Base-by-base conservation (phyloP, 2,797 vertebrate species). In the Coranthus polyacanthus region DNA sequence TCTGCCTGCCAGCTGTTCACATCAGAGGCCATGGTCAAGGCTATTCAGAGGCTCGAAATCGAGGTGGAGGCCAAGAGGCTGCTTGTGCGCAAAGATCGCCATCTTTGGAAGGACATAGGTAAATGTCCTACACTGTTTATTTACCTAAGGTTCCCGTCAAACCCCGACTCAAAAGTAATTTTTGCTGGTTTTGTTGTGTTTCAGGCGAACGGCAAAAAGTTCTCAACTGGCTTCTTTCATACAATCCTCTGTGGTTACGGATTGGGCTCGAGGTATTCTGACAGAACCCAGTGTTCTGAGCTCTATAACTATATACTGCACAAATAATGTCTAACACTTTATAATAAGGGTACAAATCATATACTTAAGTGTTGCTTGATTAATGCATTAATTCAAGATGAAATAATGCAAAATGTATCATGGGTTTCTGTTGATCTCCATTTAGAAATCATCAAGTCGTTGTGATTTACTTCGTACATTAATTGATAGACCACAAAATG, bases 71-170 rank as follows among this genome's bases (percentile, higher is more conserved):
- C 89, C 63, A 90, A 84, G 17, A 94, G 95, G 62, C 89, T 99
- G 47, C 90, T 95, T 1, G 93, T 99, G 24, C 95, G 97, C 11
- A 97, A 93, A 79, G 98, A 99, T 79, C 93, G 96, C 17, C 97
- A 98, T 86, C 95, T 98, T 55, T 99, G 97, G 97, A 98, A 96
- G 62, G 98, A 99, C 81, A 92, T 99, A 49, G 98, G 98, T 98
- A 91, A 86, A 83, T 2, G 7, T 21, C 26, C 8, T 29, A 29
- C 2, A 4, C 26, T 4, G n/a, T n/a, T n/a, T n/a, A n/a, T n/a
- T n/a, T n/a, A n/a, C n/a, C n/a, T n/a, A n/a, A n/a, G n/a, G n/a
- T n/a, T n/a, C n/a, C n/a, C n/a, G n/a, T n/a, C n/a, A n/a, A n/a
- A n/a, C n/a, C n/a, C n/a, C n/a, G n/a, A n/a, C n/a, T 6, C 4